Base-by-base conservation (phyloP, 2,888 invertebrate species). In the Campopleginae sp. region DNA sequence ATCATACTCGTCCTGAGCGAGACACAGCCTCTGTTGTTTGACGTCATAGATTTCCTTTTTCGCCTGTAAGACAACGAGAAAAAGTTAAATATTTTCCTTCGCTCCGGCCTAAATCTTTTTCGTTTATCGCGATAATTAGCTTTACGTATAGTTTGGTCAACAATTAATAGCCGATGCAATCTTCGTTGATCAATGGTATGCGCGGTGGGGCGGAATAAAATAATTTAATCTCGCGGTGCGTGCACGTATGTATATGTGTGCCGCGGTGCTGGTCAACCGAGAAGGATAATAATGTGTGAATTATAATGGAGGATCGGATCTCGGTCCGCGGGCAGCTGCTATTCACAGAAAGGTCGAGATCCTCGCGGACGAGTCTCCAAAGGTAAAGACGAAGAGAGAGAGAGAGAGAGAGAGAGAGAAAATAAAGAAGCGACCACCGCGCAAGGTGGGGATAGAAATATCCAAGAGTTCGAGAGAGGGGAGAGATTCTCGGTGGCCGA, bases 41-140 rank as follows among this genome's bases (percentile, higher is more conserved):
- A 99, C 97, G 94, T 98, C 97, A 94, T 97, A 98, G 94, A 99
- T 98, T 95, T 99, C 99, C 94, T 98, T 98, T 95, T 99, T 99
- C 90, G 98, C 98, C 98, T 98, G 95, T 23, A 93, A n/a, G n/a
- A 94, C 88, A 86, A 86, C 82, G 42, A 72, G 12, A 58, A 12
- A 58, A n/a, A n/a, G n/a, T n/a, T n/a, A n/a, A n/a, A n/a, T n/a
- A n/a, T n/a, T n/a, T n/a, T n/a, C n/a, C n/a, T n/a, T 42, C 42
- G 42, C 8, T 42, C 12, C 12, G 14, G 14, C 46, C 14, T 46
- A 3, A 46, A 46, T 46, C 4, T 46, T 46, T 46, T 14, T 4
- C n/a, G n/a, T n/a, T n/a, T n/a, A n/a, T n/a, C n/a, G n/a, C n/a
- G n/a, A n/a, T n/a, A n/a, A n/a, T n/a, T n/a, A n/a, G n/a, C n/a